These are phyloP conservation scores for Platycnemis pennipes DNA, from an alignment of 2,888 invertebrate species.

Conservation along the genomic window DNA sequence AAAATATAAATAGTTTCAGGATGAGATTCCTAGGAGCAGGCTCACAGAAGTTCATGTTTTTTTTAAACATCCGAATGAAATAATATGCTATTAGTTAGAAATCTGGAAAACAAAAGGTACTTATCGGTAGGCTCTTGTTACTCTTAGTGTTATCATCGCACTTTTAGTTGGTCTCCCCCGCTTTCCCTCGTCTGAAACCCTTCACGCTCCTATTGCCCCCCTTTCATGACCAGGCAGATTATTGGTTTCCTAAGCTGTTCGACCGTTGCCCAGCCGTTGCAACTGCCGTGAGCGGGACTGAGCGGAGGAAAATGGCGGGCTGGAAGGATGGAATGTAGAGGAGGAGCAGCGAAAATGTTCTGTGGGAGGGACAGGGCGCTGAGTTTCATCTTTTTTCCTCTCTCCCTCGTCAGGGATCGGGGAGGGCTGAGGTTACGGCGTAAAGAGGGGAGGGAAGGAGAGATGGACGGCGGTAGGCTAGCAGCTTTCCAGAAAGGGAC, in stretches of 20 bases:
- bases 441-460: not conserved
- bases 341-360: not conserved
- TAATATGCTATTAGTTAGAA: not conserved
- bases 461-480: not conserved
- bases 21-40: not conserved
- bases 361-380: not conserved
- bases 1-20: no score
- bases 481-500: slow-evolving; percentile 15
- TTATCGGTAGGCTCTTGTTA: no score
- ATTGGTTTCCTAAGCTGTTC: slow-evolving; percentile 33
- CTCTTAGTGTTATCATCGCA: no score
- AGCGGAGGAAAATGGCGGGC: slow-evolving; percentile 22
- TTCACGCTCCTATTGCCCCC: not conserved
- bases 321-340: not conserved
- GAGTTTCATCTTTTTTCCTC: not conserved
- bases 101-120: no score
- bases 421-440: no score
- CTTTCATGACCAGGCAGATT: slow-evolving; percentile 12
- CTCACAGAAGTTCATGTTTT: not conserved
- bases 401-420: not conserved
- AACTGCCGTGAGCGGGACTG: not conserved
- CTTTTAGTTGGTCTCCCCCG: no score
- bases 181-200: not conserved
- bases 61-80: not conserved
- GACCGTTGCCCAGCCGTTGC: slow-evolving; percentile 26